Conservation (phyloP, 1,140 invertebrate species). For the Lordiphosa mommai region DNA sequence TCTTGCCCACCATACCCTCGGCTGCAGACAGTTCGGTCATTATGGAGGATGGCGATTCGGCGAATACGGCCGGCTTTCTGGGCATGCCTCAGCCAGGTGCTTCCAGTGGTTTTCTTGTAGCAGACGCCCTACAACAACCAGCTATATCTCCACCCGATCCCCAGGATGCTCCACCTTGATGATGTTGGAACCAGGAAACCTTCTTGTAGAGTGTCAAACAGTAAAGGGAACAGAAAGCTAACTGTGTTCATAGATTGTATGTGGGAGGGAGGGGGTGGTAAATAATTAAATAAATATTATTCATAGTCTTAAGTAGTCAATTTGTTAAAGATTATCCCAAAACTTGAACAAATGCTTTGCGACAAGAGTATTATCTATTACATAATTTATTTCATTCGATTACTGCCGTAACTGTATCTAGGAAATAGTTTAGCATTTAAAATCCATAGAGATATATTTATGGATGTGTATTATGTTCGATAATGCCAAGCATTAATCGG, state of each 20-base stretch:
- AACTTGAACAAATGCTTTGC: constrained; percentile 21
- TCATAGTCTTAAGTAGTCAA: constrained; percentile 68
- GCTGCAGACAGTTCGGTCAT: constrained; percentile 89
- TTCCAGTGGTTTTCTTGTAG: constrained; percentile 56
- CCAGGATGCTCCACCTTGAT: constrained; percentile 61
- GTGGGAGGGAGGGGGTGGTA: constrained; percentile 2
- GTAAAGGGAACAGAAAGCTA: constrained; percentile 46
- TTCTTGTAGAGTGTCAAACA: constrained; percentile 32
- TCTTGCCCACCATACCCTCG: constrained; percentile 89
- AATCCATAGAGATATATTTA: constrained; percentile 9
- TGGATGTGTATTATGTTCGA: constrained; percentile 39
- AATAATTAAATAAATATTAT: constrained; percentile 1
- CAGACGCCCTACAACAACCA: constrained; percentile 35
- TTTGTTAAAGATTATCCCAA: constrained; percentile 38
- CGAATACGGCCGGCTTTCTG: constrained; percentile 36
- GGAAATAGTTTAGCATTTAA: constrained; percentile 24
- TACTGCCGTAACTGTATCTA: constrained; percentile 30
- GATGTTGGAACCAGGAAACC: constrained; percentile 49
- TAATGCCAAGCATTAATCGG: constrained; percentile 55
- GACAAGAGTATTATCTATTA: constrained; percentile 52
- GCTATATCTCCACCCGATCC: constrained; percentile 64
- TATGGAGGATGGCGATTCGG: constrained; percentile 83
- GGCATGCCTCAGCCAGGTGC: constrained; percentile 64
- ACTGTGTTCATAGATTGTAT: constrained; percentile 71
- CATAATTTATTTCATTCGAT: constrained; percentile 42